A percentile compares a stretch with the other conserved stretches of the same genome.
Conservation (phyloP, 2,113 vertebrate genomes). For the Thunnus maccoyii region DNA sequence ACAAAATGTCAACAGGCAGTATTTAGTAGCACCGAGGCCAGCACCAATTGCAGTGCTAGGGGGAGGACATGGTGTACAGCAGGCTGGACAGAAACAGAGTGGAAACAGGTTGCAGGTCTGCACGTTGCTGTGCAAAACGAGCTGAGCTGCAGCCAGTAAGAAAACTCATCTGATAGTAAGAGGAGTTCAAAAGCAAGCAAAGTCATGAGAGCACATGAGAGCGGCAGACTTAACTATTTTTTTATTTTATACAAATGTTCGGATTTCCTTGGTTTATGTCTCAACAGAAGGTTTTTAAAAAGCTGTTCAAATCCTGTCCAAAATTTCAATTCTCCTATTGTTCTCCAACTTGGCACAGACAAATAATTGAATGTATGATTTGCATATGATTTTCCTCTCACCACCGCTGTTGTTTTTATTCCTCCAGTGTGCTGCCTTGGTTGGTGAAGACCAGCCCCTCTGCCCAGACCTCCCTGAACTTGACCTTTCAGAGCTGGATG, state of each 20-base stretch:
- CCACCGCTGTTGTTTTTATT: background rate
- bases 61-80: conserved; percentile 38
- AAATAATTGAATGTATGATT: background rate
- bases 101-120: conserved; percentile 42
- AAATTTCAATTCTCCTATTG: conserved; percentile 13
- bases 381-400: conserved; percentile 30
- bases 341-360: conserved; percentile 24
- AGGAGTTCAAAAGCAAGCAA: background rate
- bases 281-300: conserved; percentile 15
- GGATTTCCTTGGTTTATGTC: conserved; percentile 12
- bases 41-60: conserved; percentile 17
- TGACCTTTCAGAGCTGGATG: conserved; percentile 99
- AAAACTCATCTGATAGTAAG: conserved; percentile 24
- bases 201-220: background rate
- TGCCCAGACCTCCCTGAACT: conserved; percentile 99
- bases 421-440: conserved; percentile 96
- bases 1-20: conserved; percentile 86
- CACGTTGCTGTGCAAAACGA: background rate
- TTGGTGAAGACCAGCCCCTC: conserved; percentile 99
- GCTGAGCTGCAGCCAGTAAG: conserved; percentile 10
- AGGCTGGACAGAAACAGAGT: conserved; percentile 31
- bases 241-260: background rate
- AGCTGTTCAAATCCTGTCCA: conserved; percentile 12
- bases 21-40: conserved; percentile 78
- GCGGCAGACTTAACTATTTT: background rate